These are phyloP conservation scores for Chaetura pelagica DNA, from an alignment of 2,113 vertebrate species.

Conservation along the genomic window DNA sequence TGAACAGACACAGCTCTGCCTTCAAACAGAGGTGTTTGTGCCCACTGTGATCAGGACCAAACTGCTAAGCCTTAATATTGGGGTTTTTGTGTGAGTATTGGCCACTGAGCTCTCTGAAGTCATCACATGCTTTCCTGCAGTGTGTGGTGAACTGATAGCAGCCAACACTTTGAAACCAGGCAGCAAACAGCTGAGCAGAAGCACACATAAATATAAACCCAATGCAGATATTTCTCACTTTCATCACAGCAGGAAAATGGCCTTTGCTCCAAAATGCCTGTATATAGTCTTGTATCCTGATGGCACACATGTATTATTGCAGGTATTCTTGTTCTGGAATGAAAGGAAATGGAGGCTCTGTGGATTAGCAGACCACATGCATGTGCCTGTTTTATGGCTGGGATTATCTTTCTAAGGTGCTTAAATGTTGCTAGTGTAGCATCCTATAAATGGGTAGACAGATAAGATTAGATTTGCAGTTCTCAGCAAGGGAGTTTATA, in stretches of 20 bases:
- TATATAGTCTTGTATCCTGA: constrained; percentile 7
- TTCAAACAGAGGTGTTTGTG: background rate
- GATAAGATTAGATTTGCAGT: constrained; percentile 61
- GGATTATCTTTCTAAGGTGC: constrained; percentile 66
- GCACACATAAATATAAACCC: constrained; percentile 29
- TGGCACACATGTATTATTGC: background rate
- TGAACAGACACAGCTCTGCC: background rate
- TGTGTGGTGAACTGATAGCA: background rate
- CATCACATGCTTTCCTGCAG: background rate
- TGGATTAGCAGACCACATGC: constrained; percentile 62
- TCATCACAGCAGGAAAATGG: constrained; percentile 32
- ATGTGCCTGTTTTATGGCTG: constrained; percentile 49
- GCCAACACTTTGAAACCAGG: background rate
- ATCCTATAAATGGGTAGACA: constrained; percentile 45
- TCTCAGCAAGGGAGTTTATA: constrained; percentile 56
- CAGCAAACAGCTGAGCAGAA: constrained; percentile 19
- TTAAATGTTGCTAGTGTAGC: constrained; percentile 47
- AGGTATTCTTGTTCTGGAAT: constrained; percentile 23
- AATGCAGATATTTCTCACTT: constrained; percentile 40
- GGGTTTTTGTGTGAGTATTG: rapidly evolving
- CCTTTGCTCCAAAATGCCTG: constrained; percentile 18
- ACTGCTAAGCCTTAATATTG: background rate
- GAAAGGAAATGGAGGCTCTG: constrained; percentile 26
- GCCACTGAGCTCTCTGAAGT: background rate
- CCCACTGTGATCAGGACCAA: background rate